phyloP scores from a whole-genome alignment of 2,113 vertebrate genomes.

The Triplophysa tibetana region DNA sequence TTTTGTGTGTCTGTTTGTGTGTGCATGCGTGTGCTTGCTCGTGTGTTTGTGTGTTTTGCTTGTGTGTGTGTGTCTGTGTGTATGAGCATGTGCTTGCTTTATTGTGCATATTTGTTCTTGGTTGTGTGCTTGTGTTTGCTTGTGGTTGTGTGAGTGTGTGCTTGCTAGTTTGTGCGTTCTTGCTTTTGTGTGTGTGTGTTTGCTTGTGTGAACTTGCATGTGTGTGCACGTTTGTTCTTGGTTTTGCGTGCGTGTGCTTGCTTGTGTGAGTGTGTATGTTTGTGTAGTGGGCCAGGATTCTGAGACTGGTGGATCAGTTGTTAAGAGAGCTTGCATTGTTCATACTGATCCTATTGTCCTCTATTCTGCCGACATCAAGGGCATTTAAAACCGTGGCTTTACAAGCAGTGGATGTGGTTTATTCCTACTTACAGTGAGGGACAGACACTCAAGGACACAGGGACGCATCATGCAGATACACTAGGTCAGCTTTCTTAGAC shows the following conservation, averaged over 20 bases:
- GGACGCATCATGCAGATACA: not conserved
- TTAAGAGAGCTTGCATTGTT: conserved; percentile 30
- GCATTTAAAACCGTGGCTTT: conserved; percentile 39
- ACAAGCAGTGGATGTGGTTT: conserved; percentile 32
- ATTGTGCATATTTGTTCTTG: conserved; percentile 4
- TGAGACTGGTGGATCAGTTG: conserved; percentile 25
- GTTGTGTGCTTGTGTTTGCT: conserved; percentile 8
- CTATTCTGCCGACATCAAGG: conserved; percentile 41
- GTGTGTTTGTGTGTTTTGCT: conserved; percentile 4
- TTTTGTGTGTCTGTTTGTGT: conserved; percentile 5
- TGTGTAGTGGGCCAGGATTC: conserved; percentile 5
- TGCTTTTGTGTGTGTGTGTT: not conserved
- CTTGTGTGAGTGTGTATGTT: conserved; percentile 1
- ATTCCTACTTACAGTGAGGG: conserved; percentile 7
- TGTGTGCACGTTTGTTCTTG: no score
- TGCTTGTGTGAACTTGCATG: not conserved
- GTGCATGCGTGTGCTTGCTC: not conserved
- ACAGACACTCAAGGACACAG: conserved; percentile 20
- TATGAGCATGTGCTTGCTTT: not conserved
- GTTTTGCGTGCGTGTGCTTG: not conserved
- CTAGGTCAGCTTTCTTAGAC: not conserved
- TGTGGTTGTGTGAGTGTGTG: conserved; percentile 5
- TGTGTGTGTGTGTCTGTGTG: conserved; percentile 13
- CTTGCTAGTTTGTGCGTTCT: not conserved
- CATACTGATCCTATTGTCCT: conserved; percentile 39